Conservation (phyloP, 2,113 vertebrate genomes). For the Paradoxurus hermaphroditus region DNA sequence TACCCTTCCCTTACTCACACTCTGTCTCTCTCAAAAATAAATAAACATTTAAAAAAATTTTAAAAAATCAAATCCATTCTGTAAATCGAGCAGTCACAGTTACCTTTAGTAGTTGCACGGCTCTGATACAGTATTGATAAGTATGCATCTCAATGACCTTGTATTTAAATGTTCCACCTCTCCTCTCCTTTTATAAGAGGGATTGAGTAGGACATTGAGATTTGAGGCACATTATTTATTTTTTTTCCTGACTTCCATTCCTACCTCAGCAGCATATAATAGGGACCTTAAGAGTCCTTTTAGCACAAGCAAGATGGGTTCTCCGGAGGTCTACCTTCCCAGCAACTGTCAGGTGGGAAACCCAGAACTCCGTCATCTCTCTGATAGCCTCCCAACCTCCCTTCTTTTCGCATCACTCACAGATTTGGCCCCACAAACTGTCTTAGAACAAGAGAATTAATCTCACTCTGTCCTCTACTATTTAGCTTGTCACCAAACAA, state of each 20-base stretch:
- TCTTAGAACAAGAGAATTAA: background rate
- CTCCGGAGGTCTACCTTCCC: background rate
- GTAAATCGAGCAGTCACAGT: background rate
- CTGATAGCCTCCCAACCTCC: accelerated
- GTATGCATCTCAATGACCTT: background rate
- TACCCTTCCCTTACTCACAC: too few relatives aligned
- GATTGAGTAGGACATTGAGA: background rate
- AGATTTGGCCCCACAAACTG: background rate
- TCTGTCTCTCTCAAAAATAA: too few relatives aligned
- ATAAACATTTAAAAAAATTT: too few relatives aligned
- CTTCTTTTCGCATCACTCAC: background rate
- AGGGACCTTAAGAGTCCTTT: background rate
- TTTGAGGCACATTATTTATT: background rate
- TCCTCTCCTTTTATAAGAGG: background rate
- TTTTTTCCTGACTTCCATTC: background rate
- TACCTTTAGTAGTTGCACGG: background rate
- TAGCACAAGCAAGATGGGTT: background rate
- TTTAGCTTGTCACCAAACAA: background rate
- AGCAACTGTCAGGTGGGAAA: background rate
- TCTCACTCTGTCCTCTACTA: accelerated
- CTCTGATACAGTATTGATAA: background rate
- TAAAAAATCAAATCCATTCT: background rate
- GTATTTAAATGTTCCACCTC: background rate
- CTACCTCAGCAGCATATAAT: background rate
- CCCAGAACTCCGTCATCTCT: background rate